These are phyloP conservation scores for Gastrophysa polygoni DNA, from an alignment of 2,888 invertebrate genomes.

Conservation along the genomic window DNA sequence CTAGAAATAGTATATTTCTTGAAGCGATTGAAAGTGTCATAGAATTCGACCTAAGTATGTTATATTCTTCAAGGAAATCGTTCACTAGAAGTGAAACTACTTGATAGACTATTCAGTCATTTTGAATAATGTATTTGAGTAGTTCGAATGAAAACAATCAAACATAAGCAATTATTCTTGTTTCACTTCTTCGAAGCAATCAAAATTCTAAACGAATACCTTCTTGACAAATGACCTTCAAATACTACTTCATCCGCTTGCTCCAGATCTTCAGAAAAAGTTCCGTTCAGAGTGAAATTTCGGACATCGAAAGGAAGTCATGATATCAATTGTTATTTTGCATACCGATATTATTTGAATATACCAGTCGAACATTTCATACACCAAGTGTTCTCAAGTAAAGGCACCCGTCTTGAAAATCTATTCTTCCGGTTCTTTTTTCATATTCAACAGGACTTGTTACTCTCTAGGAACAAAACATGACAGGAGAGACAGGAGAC, in stretches of 20 bases:
- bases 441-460: no score
- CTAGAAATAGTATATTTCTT: no score
- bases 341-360: neutral
- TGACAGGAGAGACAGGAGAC: no score
- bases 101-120: neutral
- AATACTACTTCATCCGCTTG: no score
- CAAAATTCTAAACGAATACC: neutral
- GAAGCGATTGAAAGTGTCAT: no score
- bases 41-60: neutral
- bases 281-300: neutral
- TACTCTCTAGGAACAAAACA: no score
- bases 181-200: neutral
- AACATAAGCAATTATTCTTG: neutral
- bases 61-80: neutral
- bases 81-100: constrained; percentile 2
- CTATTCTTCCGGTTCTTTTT: no score
- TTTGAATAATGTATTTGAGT: constrained; percentile 10
- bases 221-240: neutral
- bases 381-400: no score
- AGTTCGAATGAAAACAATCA: neutral
- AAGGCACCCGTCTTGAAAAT: no score
- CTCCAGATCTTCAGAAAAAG: neutral
- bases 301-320: neutral
- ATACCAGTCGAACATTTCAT: no score
- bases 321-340: neutral